Conservation (phyloP, 2,113 vertebrate genomes). For the Pardalotus punctatus region DNA sequence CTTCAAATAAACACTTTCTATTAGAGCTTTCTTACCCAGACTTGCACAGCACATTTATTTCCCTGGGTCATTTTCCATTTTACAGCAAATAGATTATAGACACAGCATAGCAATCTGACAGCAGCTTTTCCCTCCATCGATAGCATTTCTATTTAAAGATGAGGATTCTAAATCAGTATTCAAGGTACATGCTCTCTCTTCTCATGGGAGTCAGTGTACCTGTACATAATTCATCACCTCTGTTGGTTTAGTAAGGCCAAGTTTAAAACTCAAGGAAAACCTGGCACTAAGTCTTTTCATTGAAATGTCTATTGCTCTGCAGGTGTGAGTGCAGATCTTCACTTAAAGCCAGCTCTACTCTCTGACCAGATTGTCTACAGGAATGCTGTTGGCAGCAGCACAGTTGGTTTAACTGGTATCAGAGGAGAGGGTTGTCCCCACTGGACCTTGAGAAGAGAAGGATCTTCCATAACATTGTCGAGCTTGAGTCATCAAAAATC, state of each 20-base stretch:
- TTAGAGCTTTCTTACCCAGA: conserved; percentile 15
- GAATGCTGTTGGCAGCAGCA: background rate
- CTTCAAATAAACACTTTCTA: conserved; percentile 4
- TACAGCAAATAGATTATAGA: conserved; percentile 34
- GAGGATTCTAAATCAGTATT: background rate
- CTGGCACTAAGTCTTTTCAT: background rate
- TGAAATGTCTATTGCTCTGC: background rate
- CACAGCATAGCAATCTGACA: conserved; percentile 12
- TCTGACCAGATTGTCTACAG: background rate
- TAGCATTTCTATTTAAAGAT: conserved; percentile 54
- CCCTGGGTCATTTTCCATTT: conserved; percentile 68
- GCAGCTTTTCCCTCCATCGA: conserved; percentile 29
- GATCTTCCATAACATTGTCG: background rate
- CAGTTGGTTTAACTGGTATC: background rate
- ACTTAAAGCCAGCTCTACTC: background rate
- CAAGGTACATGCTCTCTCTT: background rate
- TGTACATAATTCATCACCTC: background rate
- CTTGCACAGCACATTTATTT: conserved; percentile 32
- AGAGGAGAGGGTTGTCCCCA: background rate
- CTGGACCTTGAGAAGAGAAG: background rate
- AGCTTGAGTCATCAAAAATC: background rate
- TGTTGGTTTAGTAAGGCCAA: background rate
- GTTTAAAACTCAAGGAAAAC: background rate
- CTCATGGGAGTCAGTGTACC: background rate
- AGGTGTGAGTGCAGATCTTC: background rate